phyloP scores from a whole-genome alignment of 2,888 invertebrate genomes.

The Teinopalpus imperialis region DNA sequence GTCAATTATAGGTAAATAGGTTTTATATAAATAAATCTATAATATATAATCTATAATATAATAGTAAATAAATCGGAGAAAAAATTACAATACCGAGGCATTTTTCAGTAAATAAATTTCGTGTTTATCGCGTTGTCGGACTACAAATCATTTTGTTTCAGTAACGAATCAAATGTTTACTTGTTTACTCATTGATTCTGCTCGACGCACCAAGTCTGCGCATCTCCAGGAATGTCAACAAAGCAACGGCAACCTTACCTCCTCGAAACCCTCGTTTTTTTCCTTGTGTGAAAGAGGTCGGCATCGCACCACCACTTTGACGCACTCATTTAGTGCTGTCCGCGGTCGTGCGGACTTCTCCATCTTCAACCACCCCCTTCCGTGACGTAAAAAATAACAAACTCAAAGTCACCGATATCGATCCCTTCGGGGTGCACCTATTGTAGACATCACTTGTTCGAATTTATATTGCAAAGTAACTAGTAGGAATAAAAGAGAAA shows the following conservation, averaged over 20 bases:
- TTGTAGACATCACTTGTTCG: conserved; percentile 66
- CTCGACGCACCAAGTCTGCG: conserved; percentile 57
- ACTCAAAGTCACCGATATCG: conserved; percentile 73
- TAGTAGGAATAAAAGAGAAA: conserved; percentile 34
- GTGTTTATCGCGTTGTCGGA: background rate
- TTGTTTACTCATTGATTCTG: conserved; percentile 27
- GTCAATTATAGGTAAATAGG: no score
- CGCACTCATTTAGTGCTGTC: conserved; percentile 89
- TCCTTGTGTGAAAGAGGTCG: conserved; percentile 97
- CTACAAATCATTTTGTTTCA: background rate
- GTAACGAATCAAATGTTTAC: conserved; percentile 20
- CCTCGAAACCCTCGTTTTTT: conserved; percentile 85
- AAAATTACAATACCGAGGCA: no score
- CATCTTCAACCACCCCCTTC: conserved; percentile 60
- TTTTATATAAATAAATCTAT: no score
- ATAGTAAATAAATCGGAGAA: no score
- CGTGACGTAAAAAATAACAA: conserved; percentile 51
- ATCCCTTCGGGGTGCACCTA: conserved; percentile 72
- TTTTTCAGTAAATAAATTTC: no score
- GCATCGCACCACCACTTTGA: conserved; percentile 98
- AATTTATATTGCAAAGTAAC: conserved; percentile 38
- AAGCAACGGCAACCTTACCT: conserved; percentile 60
- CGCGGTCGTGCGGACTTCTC: conserved; percentile 76
- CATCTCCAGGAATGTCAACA: conserved; percentile 47
- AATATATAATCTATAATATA: no score